Percentiles rank a stretch among this genome's conserved stretches.
Evolutionary conservation across 2,113 vertebrate genomes (phyloP).

Genomic region (Tetraodon nigroviridis): DNA sequence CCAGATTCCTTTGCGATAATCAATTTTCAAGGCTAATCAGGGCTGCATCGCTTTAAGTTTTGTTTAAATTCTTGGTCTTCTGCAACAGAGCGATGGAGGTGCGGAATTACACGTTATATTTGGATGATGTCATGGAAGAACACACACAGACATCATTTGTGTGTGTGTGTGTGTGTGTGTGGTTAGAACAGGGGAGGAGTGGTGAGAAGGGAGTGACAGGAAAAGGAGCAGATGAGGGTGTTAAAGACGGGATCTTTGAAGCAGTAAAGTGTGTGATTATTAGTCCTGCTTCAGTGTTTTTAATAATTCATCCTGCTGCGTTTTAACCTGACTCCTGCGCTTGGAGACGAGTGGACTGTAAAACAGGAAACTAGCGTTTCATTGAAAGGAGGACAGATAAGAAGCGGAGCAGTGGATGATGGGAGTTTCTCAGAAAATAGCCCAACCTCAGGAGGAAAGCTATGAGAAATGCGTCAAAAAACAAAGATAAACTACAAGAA

Average conservation of each 20-base stretch:
- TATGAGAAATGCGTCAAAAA: too few relatives aligned
- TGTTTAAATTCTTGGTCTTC: neutral
- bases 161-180: constrained; percentile 1
- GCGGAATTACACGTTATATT: neutral
- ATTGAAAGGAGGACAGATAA: constrained; percentile 25
- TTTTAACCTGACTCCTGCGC: neutral
- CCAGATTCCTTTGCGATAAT: constrained; percentile 4
- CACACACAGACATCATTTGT: neutral
- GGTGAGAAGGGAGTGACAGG: constrained; percentile 5
- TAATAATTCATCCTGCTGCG: neutral
- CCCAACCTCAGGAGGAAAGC: too few relatives aligned
- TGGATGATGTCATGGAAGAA: neutral
- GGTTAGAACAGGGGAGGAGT: constrained; percentile 1
- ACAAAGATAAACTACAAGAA: too few relatives aligned
- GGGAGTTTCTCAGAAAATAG: neutral
- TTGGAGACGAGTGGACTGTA: constrained; percentile 1
- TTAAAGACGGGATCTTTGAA: neutral
- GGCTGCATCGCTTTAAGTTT: neutral
- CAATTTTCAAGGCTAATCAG: constrained; percentile 2
- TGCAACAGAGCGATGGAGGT: neutral
- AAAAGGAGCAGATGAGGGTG: neutral
- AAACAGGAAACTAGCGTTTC: neutral
- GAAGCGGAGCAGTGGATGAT: constrained; percentile 2
- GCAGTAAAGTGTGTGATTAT: neutral
- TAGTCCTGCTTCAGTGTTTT: neutral